Evolutionary conservation across 2,797 vertebrate species (phyloP).

Genomic region (Sus cebifrons): DNA sequence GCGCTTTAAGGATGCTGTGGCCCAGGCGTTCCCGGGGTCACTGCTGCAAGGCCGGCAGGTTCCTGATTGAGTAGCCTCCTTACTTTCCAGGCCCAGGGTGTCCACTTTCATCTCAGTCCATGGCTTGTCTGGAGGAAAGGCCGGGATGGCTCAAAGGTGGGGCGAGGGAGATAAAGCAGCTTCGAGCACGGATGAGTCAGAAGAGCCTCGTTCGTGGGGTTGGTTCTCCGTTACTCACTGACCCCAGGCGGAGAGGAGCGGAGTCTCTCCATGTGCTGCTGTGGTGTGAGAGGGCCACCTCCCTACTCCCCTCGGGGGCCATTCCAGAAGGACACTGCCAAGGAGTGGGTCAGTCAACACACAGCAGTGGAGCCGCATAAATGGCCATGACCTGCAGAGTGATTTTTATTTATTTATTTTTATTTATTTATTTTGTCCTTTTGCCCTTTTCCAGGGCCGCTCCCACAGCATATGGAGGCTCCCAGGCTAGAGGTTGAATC

Average conservation of each 20-base stretch:
- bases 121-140: constrained; percentile 68
- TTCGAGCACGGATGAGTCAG: constrained; percentile 83
- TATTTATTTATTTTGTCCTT: not conserved
- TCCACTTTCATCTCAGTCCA: constrained; percentile 72
- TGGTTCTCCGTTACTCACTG: constrained; percentile 75
- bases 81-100: rapidly evolving
- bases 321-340: constrained; percentile 32
- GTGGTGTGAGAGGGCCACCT: not conserved
- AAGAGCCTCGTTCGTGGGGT: constrained; percentile 78
- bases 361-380: not conserved
- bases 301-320: not conserved
- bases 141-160: not conserved
- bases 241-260: not conserved
- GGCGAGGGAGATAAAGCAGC: constrained; percentile 77
- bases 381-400: not conserved
- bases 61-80: constrained; percentile 67
- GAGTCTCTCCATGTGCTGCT: not conserved
- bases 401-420: constrained; percentile 17
- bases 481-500: no score
- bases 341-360: not conserved
- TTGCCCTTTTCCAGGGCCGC: no score
- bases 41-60: rapidly evolving
- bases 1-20: not conserved
- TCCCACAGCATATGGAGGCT: no score
- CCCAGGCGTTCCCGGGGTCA: not conserved